Conservation (phyloP, 2,888 invertebrate genomes). For the Linyphia triangularis region DNA sequence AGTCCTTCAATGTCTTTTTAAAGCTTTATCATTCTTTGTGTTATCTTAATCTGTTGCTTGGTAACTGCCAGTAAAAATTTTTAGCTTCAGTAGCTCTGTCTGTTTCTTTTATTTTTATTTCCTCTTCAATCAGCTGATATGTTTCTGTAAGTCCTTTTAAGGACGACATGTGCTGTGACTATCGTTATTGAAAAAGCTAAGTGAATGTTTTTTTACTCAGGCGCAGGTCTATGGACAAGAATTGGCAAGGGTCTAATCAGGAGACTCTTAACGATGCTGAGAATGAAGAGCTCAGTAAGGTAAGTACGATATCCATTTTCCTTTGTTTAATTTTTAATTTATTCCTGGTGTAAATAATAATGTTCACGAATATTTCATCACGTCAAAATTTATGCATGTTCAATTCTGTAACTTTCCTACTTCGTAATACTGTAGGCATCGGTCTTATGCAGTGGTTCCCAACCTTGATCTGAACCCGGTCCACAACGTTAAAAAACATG, state of each 20-base stretch:
- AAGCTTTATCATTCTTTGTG: background rate
- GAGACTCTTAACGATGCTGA: slow-evolving; percentile 35
- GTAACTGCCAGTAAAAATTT: background rate
- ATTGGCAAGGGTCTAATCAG: slow-evolving; percentile 46
- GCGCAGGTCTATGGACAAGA: slow-evolving; percentile 67
- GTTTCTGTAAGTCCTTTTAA: background rate
- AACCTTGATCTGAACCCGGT: too few relatives aligned
- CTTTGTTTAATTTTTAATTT: background rate
- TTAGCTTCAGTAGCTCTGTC: background rate
- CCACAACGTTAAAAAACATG: too few relatives aligned
- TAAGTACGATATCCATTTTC: slow-evolving; percentile 6
- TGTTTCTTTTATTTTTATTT: background rate
- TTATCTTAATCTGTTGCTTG: background rate
- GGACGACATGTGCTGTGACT: too few relatives aligned
- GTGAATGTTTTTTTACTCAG: slow-evolving; percentile 13
- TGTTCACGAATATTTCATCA: too few relatives aligned
- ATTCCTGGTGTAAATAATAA: background rate
- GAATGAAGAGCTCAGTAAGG: slow-evolving; percentile 50
- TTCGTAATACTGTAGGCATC: too few relatives aligned
- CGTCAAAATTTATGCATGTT: too few relatives aligned
- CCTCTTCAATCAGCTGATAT: slow-evolving; percentile 11
- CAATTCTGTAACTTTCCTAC: too few relatives aligned
- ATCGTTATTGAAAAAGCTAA: background rate
- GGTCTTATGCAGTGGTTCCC: too few relatives aligned
- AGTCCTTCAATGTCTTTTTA: background rate